Percentiles rank a stretch among this genome's conserved stretches.
Evolutionary conservation across 35 echinoderm and acorn worm species (phyloP).

Genomic region (Lytechinus pictus): DNA sequence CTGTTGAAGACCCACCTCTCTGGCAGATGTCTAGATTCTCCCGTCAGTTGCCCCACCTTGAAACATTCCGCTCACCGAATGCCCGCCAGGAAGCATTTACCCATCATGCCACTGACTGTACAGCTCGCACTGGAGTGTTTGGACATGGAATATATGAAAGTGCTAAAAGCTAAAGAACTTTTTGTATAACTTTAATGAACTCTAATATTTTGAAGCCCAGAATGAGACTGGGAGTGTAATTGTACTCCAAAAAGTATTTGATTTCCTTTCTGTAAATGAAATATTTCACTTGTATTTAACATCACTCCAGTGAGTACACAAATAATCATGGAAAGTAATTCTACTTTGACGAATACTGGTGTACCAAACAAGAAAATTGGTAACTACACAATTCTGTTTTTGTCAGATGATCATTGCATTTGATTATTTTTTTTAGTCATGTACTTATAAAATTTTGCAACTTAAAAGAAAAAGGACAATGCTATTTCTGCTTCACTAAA

Average conservation of each 20-base stretch:
- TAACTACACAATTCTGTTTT: neutral
- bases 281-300: neutral
- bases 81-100: conserved; percentile 67
- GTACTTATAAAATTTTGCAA: no score
- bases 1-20: conserved; percentile 86
- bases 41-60: conserved; percentile 78
- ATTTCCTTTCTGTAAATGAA: neutral
- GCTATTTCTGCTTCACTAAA: no score
- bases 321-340: neutral
- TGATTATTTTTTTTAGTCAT: neutral
- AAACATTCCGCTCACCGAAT: conserved; percentile 86
- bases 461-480: no score
- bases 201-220: neutral
- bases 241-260: neutral
- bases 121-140: conserved; percentile 90
- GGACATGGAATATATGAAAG: conserved; percentile 97
- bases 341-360: neutral
- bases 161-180: conserved; percentile 77
- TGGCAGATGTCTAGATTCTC: conserved; percentile 96
- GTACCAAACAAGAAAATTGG: neutral
- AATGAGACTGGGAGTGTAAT: neutral
- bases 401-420: neutral
- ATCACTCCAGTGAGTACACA: neutral
- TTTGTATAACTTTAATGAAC: neutral
- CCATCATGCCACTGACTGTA: conserved; percentile 91